Conservation (phyloP, 30 jellyfish, hydroid and myxozoan species). For the Aurelia aurita complex sp. Pacific region DNA sequence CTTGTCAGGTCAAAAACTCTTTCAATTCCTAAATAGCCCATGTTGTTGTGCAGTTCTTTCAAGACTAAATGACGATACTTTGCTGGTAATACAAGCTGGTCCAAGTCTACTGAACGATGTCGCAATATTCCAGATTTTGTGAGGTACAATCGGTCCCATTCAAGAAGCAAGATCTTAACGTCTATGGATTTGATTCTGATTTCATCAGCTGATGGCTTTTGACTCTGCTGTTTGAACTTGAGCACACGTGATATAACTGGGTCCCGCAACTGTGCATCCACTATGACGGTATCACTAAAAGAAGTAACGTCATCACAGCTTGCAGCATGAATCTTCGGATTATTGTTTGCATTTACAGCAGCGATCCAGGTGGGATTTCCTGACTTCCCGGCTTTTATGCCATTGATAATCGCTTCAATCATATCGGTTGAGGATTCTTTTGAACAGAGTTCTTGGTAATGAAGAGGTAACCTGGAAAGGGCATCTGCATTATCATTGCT, state of each 20-base stretch:
- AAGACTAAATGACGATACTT: slow-evolving; percentile 2
- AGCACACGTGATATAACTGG: slow-evolving; percentile 38
- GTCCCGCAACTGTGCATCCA: slow-evolving; percentile 31
- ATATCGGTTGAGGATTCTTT: background rate
- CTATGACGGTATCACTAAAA: slow-evolving; percentile 3
- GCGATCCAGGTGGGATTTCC: slow-evolving; percentile 38
- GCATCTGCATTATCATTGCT: slow-evolving; percentile 51
- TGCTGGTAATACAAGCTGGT: slow-evolving; percentile 41
- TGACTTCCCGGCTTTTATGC: background rate
- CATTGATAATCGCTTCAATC: slow-evolving; percentile 19
- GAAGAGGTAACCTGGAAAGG: slow-evolving; percentile 40
- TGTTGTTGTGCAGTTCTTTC: slow-evolving; percentile 32
- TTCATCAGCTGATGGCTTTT: slow-evolving; percentile 30
- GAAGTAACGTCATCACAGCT: background rate
- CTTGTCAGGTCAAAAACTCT: slow-evolving; percentile 28
- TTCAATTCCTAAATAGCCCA: slow-evolving; percentile 64
- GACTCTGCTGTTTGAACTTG: slow-evolving; percentile 14
- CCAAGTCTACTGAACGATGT: background rate
- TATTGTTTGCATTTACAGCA: slow-evolving; percentile 11
- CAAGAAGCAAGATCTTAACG: slow-evolving; percentile 4
- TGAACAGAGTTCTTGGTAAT: slow-evolving; percentile 24
- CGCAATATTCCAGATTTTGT: slow-evolving; percentile 13
- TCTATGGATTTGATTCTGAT: slow-evolving; percentile 6
- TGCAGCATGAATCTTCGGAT: slow-evolving; percentile 4
- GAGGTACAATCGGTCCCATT: slow-evolving; percentile 19